Evolutionary conservation across 2,797 vertebrate genomes (phyloP), one percentile per base, ranked within the genome.

Genomic region (Tragelaphus eurycerus): DNA sequence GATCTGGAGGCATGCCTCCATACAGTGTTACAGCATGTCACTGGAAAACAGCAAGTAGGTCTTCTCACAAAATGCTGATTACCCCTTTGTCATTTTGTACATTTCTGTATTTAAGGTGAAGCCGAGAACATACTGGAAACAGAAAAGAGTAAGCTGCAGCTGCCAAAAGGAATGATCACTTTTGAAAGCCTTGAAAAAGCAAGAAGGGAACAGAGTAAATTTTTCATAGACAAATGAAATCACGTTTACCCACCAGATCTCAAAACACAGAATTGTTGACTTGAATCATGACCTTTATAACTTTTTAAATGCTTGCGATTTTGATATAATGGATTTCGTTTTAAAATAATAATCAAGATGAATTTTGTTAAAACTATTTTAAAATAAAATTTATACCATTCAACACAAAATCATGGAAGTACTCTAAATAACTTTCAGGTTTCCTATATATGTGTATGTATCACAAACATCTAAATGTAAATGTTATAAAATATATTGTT

Each of bases 141-240:
- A 55, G 98, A 99, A 79, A 98, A 76, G 0, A 94, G 97, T 79
- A 99, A 98, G 4, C 95, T 99, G 96, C 98, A 99, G 91, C 86
- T 99, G 55, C 99, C 99, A 12, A 98, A 98, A 17, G 99, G 99
- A 96, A 96, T 97, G 0, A 99, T 99, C 6, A 99, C 99, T 27
- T 99, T 99, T 27, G 99, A 99, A 89, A 99, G 98, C 97, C 98
- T 99, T 94, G 99, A 99, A 98, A 99, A 99, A 98, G 98, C 98
- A 46, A 99, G 99, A n/a, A 98, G 98, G 84, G 99, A 99, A 81
- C 98, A 98, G 97, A 99, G 97, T 97, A 98, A 97, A 95, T 98
- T 99, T 95, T 98, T 99, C 78, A 88, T 97, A 90, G 99, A 99
- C 96, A 99, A 99, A 98, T 99, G 98, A 99, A n/a, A 84, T 71